Conservation (phyloP, 2,888 invertebrate genomes). For the Hydraecia micacea region DNA sequence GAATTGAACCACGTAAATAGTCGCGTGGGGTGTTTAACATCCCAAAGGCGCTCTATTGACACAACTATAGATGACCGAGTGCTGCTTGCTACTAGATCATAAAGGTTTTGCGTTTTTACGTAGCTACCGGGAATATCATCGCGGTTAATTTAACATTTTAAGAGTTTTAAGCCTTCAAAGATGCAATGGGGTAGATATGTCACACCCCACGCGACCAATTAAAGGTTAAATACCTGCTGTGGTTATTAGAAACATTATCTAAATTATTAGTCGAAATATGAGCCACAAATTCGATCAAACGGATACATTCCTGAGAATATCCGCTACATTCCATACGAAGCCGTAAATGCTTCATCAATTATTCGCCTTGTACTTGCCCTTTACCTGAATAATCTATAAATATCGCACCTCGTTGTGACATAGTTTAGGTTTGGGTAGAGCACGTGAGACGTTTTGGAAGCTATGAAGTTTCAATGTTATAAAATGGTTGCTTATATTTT, state of each 20-base stretch:
- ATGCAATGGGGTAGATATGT: no score
- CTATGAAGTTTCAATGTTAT: neutral
- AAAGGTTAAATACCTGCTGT: no score
- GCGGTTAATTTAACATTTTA: no score
- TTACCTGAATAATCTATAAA: slow-evolving; percentile 47
- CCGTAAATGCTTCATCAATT: slow-evolving; percentile 55
- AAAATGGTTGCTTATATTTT: neutral
- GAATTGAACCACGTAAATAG: no score
- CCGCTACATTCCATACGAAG: slow-evolving; percentile 13
- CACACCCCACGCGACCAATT: no score
- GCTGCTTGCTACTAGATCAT: no score
- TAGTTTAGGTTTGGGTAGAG: slow-evolving; percentile 8
- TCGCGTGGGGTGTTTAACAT: no score
- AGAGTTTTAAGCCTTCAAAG: no score
- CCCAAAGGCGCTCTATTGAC: no score
- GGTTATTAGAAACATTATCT: neutral
- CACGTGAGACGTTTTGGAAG: neutral
- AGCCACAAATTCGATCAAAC: slow-evolving; percentile 11
- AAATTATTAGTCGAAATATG: slow-evolving; percentile 7
- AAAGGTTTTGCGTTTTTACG: no score
- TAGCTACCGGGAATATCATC: no score
- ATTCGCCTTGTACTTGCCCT: slow-evolving; percentile 48
- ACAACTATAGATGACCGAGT: no score
- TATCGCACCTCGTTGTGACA: slow-evolving; percentile 25
- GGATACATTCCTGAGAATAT: slow-evolving; percentile 9